Base-by-base conservation (phyloP, 2,888 invertebrate species). In the Antheraea assamensis region DNA sequence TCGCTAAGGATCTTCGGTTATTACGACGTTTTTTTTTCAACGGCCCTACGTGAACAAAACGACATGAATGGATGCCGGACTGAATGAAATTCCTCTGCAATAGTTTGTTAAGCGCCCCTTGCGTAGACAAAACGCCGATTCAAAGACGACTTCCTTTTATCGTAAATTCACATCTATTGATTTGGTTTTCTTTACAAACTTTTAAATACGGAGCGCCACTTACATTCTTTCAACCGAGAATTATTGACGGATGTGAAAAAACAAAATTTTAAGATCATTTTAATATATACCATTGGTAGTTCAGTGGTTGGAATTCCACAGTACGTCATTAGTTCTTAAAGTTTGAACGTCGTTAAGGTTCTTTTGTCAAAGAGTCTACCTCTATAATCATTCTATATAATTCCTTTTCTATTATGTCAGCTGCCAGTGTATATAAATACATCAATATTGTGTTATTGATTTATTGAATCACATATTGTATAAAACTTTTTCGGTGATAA, bases 21-120 rank as follows among this genome's bases (percentile, higher is more conserved):
- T 81, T 82, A 82, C 73, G 80, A 79, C n/a, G 55, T 10, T 77
- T 79, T 80, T 85, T 88, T 88, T 91, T 90, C 88, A 84, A 86
- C 81, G 84, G 78, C 82, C 58, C 85, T 82, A 80, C 80, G 83
- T 75, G 81, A 85, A 90, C 88, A 90, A 91, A 91, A 88, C 88
- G 81, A 82, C 78, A 74, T 91, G 88, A 91, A 90, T 92, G 91
- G 88, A 86, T 82, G 82, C 80, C 78, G 79, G 80, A 78, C 81
- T 91, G 89, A 94, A 94, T 94, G 93, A 92, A 93, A 93, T 93
- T 92, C 93, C 90, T 82, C 78, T 73, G 82, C 83, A 70, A 74
- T 79, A 76, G 80, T 76, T 80, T 81, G 86, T 81, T 89, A 90
- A 93, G 92, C 93, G 92, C 92, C 92, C 83, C 84, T 77, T 80